Conservation (phyloP, 2,113 vertebrate species). For the Mormyrus iriodes region DNA sequence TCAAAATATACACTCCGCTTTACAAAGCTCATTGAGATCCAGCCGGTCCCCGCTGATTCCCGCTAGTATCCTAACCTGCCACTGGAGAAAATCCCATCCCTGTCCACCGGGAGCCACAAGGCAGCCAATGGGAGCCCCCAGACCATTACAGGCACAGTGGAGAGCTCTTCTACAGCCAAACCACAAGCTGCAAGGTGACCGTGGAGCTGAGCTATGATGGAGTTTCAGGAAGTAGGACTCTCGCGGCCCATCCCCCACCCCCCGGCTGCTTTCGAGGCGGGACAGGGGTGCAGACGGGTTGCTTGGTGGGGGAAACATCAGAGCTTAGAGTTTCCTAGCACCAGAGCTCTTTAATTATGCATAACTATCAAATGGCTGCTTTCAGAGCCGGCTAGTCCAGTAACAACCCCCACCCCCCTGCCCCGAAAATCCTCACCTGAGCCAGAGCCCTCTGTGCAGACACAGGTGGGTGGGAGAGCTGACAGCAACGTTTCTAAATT, state of each 20-base stretch:
- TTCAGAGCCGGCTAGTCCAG: not conserved
- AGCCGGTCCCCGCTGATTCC: not conserved
- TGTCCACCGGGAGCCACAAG: not conserved
- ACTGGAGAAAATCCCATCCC: not conserved
- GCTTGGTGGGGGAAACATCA: not conserved
- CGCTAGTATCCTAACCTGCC: not conserved
- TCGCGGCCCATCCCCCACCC: not conserved
- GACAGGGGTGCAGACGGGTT: not conserved
- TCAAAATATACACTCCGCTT: not conserved
- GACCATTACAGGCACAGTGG: not conserved
- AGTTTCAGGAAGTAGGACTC: not conserved
- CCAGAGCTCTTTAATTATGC: slow-evolving; percentile 9
- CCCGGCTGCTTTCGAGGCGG: not conserved
- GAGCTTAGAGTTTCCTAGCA: slow-evolving; percentile 6
- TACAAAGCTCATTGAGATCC: not conserved
- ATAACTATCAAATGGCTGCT: slow-evolving; percentile 13
- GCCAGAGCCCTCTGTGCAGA: not conserved
- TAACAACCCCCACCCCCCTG: not conserved
- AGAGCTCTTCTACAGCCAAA: not conserved
- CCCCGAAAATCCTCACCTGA: not conserved
- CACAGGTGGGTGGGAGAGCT: not conserved
- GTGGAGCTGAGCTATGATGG: not conserved
- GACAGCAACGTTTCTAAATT: not conserved
- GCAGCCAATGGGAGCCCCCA: not conserved
- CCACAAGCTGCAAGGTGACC: not conserved